Base-by-base conservation (phyloP, 2,113 vertebrate species). In the Pyxicephalus adspersus region DNA sequence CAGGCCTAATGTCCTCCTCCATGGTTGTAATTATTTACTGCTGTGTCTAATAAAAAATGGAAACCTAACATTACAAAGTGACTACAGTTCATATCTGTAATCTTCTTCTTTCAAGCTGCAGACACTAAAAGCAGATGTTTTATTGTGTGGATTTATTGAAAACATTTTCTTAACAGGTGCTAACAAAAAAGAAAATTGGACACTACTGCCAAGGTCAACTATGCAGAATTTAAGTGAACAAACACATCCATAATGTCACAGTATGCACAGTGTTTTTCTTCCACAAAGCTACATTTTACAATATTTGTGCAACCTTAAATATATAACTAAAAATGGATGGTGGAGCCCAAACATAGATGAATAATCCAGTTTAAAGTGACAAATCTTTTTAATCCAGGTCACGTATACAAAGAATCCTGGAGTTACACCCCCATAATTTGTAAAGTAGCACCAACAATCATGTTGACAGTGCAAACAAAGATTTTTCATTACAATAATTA, bases 121-220 rank as follows among this genome's bases (percentile, higher is more conserved):
- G 58, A 65, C 29, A 31, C 51, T 64, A 58, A 74, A 73, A 74
- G 13, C 60, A 66, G 70, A 81, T 74, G 79, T 60, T 45, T 57
- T 63, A 81, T 22, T 65, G 60, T 60, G 64, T 25, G 19, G 45
- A 38, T 74, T 64, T 54, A 54, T 68, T 20, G 70, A 65, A 52
- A 74, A 20, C 22, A 57, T 57, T 65, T 60, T 74, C 65, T 11
- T 65, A 74, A 65, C 79, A 81, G 79, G 79, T 81, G 79, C 55
- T 54, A 34, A 38, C 60, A 55, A 74, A 52, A n/a, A 45, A 13
- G 61, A 20, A 74, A 81, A 64, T 55, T 64, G 22, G 28, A 64
- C 73, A 38, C 45, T 65, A 63, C 7, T 22, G 19, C 26, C 45
- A 81, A 81, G 58, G 79, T 57, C 79, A 74, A 65, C 4, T 34